These are phyloP conservation scores for Oriolus oriolus DNA, from an alignment of 2,113 vertebrate species.

Conservation along the genomic window DNA sequence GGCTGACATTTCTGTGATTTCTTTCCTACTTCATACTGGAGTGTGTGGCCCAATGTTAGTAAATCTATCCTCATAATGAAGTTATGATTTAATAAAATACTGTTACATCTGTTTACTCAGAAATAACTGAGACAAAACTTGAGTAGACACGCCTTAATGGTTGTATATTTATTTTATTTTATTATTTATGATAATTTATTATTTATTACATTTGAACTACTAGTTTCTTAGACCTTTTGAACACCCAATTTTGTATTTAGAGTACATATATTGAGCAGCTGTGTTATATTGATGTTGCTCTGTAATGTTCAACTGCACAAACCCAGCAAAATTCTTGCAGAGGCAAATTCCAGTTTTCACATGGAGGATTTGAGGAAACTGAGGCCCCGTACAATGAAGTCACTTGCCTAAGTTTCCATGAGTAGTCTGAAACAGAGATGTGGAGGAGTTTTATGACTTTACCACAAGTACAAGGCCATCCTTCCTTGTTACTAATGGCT, in stretches of 20 bases:
- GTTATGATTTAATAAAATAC: not conserved
- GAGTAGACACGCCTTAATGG: not conserved
- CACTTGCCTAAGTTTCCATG: not conserved
- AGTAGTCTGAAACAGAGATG: not conserved
- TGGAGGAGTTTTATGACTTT: not conserved
- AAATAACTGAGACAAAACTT: not conserved
- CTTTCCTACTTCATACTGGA: not conserved
- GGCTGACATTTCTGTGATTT: not conserved
- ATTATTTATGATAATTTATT: not conserved
- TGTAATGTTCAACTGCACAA: not conserved
- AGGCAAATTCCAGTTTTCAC: not conserved
- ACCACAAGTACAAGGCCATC: not conserved
- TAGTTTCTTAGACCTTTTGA: not conserved
- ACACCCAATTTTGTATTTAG: fast-evolving
- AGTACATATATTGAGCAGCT: not conserved
- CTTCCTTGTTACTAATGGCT: not conserved
- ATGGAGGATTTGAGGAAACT: not conserved
- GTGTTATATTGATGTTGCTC: not conserved
- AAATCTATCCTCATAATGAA: not conserved
- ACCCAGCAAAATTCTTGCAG: not conserved
- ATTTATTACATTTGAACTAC: not conserved
- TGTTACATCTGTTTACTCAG: not conserved
- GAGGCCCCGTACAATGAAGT: not conserved
- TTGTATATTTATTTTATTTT: not conserved
- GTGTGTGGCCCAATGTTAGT: not conserved